Percentiles rank a stretch among this genome's conserved stretches.
Conservation (phyloP, 2,888 invertebrate genomes). For the Helobdella robusta region DNA sequence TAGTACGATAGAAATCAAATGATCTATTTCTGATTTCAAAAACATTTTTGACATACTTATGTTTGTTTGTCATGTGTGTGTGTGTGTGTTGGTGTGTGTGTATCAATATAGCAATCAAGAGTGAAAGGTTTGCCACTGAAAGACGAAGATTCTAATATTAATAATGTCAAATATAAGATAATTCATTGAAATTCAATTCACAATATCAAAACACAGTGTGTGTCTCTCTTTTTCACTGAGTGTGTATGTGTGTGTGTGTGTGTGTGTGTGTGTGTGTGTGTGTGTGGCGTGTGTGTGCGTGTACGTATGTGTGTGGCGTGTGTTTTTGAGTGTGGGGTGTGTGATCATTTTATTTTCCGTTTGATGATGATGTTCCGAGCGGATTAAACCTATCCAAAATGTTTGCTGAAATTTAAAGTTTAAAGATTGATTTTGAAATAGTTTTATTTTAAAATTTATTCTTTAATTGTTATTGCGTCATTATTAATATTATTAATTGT, state of each 20-base stretch:
- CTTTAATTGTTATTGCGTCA: not conserved
- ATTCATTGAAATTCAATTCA: too few species aligned
- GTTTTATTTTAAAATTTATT: not conserved
- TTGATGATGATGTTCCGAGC: too few species aligned
- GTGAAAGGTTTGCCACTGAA: too few species aligned
- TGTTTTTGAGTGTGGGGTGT: not conserved
- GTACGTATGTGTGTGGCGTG: conserved; percentile 3
- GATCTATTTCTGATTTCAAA: too few species aligned
- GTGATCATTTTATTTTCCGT: not conserved
- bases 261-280: conserved; percentile 3
- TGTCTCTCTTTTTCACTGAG: not conserved
- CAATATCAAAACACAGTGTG: too few species aligned
- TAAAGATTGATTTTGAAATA: too few species aligned
- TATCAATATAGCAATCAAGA: too few species aligned
- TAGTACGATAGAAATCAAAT: too few species aligned
- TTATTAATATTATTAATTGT: not conserved
- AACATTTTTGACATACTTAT: too few species aligned
- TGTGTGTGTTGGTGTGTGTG: not conserved
- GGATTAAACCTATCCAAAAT: conserved; percentile 3
- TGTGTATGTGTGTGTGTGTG: conserved; percentile 3
- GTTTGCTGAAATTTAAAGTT: conserved; percentile 10
- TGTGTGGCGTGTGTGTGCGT: not conserved
- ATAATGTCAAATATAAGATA: too few species aligned
- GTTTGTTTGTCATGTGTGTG: not conserved
- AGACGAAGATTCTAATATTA: too few species aligned